Base-by-base conservation (phyloP, 2,797 vertebrate species). In the Pachyuromys duprasi region DNA sequence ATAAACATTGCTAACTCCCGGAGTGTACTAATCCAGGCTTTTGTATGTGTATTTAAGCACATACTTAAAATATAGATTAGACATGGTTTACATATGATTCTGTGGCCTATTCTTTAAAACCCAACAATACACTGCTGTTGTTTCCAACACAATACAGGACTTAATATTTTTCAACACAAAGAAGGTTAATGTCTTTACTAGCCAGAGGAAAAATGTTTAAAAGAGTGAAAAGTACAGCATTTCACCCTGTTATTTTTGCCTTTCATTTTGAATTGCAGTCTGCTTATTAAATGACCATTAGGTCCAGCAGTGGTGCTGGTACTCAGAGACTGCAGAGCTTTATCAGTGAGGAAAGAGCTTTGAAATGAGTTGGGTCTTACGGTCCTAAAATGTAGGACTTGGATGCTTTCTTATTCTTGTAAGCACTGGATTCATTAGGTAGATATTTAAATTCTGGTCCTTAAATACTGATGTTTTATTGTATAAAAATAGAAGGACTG, bases 61-160 rank as follows among this genome's bases (percentile, higher is more conserved):
- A 91, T 75, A 69, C 60, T 95, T 92, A 93, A 90, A 86, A 83
- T 69, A 94, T 18, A 95, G 72, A 80, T 95, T 79, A 95, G 90
- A 55, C 53, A 76, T 24, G 8, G 5, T 95, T 95, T 91, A 86
- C 57, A 86, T 65, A 62, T 9, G 22, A 80, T 83, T 36, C 63
- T 93, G 45, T n/a, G 92, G 76, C 28, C 87, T 75, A 24, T 24
- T 67, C 84, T 89, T 93, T 42, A 20, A 45, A 93, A 70, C 33
- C 79, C 79, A 78, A 79, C 9, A 88, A 39, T 86, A 86, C 6
- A 1, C 0, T 26, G 8, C n/a, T 42, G 33, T 42, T 8, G 36
- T 95, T 70, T 49, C 39, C 74, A 65, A n/a, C 15, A 53, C 17
- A 53, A 67, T 15, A 60, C 0, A 76, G 57, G 24, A 18, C 49